Base-by-base conservation (phyloP, 2,888 invertebrate genomes). In the Orthosia gracilis region DNA sequence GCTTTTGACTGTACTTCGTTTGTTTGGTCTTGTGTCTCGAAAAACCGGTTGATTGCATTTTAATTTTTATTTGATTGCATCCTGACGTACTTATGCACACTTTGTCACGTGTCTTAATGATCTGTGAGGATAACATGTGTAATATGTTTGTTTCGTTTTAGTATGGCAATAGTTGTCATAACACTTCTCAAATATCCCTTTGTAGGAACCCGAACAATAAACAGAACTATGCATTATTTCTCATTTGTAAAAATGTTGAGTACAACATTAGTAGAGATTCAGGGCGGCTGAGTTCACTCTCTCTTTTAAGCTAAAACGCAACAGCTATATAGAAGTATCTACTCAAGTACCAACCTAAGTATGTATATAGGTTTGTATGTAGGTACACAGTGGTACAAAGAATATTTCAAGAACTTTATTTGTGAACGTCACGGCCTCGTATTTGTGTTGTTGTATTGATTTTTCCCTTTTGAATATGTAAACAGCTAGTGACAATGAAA, bases 381-480 rank as follows among this genome's bases (percentile, higher is more conserved):
- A 69, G 47, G 23, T 69, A 52, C 49, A 40, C 40, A 59, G 31
- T 66, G 23, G 0, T 15, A 71, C 57, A 50, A 69, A 64, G 4
- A 50, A 62, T 65, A 73, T 59, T 59, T 59, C 47, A n/a, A 69
- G 47, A 71, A 67, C 31, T 78, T 68, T 72, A 68, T 65, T 61
- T 70, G 66, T 69, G 50, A 49, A 52, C 62, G 61, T 55, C 47
- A 54, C 15, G 50, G 31, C 49, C 52, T 54, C 68, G 69, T 69
- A 67, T 62, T 45, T 64, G 47, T 63, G 58, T 26, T 64, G 45
- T 65, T 55, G 50, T 83, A 87, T 83, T 75, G 81, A 83, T 83
- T 83, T 83, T 78, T 71, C 57, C 70, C 72, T 76, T 82, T 85
- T 73, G 84, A 78, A 85, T 75, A 83, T 72, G 55, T 87, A 81